Base-by-base conservation (phyloP, 2,113 vertebrate genomes). In the Sorex araneus region DNA sequence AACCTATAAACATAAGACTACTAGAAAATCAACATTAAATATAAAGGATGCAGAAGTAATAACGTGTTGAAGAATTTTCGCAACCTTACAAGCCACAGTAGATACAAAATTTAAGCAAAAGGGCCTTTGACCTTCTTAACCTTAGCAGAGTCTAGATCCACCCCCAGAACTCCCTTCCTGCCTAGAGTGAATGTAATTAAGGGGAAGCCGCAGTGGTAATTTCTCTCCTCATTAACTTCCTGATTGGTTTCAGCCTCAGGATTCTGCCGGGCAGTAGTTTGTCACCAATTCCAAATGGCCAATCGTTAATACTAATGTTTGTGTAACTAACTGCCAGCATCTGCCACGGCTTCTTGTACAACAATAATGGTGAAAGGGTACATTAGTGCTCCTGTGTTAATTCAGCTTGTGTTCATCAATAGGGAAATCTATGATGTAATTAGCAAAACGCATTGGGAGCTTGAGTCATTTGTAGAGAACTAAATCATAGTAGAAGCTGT, bases 161-260 rank as follows among this genome's bases (percentile, higher is more conserved):
- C 95, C 97, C 97, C 97, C 94, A 97, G 96, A 97, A 97, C 98
- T 98, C 98, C 97, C 97, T 97, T 98, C 90, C 97, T 97, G 96
- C 97, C 98, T 97, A 96, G 97, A 81, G 87, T 97, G 97, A 98
- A 98, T 98, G 98, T 98, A 99, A 99, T 99, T 98, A 99, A 98
- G 97, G 98, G 82, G 96, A 98, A 98, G 97, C 97, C 97, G 97
- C 97, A 97, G 95, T 98, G 98, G 99, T 98, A 97, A 99, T 99
- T 99, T 99, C 98, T 99, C 99, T 99, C 99, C 99, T 99, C 99
- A 99, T 99, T 99, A 99, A 99, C 99, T 99, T 99, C 98, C 98
- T 99, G 99, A 99, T 99, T 99, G 99, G 99, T 99, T 99, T 99
- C 98, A 98, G 98, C 98, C 98, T 98, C 98, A 97, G 98, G 97